These are phyloP conservation scores for Brenthis hecate DNA, from an alignment of 2,888 invertebrate species.

Conservation along the genomic window DNA sequence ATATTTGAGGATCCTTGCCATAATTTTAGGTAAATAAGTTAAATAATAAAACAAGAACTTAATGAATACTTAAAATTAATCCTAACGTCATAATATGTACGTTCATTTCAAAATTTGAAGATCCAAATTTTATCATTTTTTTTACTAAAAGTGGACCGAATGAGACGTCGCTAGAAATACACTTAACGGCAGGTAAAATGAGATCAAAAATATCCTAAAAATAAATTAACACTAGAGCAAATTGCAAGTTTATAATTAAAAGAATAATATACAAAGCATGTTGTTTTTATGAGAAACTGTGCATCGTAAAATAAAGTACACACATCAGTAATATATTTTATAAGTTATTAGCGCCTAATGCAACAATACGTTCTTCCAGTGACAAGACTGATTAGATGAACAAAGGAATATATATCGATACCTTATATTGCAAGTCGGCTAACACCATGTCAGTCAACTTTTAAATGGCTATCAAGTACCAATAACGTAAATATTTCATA, in stretches of 20 bases:
- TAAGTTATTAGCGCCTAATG: no score
- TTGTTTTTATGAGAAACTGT: background rate
- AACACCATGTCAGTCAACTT: no score
- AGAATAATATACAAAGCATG: constrained; percentile 47
- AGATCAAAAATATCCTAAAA: constrained; percentile 70
- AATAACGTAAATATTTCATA: no score
- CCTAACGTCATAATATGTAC: constrained; percentile 55
- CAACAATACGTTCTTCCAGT: no score
- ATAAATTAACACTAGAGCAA: constrained; percentile 62
- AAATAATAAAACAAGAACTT: constrained; percentile 81
- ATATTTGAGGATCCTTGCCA: constrained; percentile 79
- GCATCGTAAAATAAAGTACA: no score
- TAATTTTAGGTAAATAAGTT: constrained; percentile 81
- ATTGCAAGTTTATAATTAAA: constrained; percentile 61
- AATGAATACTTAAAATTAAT: constrained; percentile 80
- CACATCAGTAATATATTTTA: no score
- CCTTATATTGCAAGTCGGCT: no score
- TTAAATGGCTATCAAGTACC: no score
- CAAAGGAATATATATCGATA: no score
- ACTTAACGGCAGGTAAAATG: constrained; percentile 80
- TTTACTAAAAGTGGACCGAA: constrained; percentile 48
- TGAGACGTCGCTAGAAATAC: constrained; percentile 64
- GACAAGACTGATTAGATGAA: no score
- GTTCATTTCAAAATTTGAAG: constrained; percentile 61
- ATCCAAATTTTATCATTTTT: constrained; percentile 43